A percentile compares a stretch with the other conserved stretches of the same genome.
Evolutionary conservation across 1,140 invertebrate genomes (phyloP).

Genomic region (Cherax destructor): DNA sequence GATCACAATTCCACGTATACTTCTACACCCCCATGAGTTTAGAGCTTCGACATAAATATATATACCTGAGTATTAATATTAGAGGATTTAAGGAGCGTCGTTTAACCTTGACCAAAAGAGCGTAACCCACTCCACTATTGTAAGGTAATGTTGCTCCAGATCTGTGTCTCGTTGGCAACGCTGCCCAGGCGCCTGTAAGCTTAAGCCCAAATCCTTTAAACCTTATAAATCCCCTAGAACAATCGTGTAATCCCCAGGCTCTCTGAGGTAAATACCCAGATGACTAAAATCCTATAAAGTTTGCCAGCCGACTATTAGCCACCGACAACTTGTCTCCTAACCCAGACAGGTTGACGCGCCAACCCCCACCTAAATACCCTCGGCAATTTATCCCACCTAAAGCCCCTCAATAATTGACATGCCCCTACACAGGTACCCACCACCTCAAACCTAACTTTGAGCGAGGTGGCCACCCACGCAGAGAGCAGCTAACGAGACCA

Average conservation of each 20-base stretch:
- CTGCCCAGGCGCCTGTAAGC: slow-evolving; percentile 6
- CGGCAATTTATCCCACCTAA: not conserved
- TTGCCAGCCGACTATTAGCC: slow-evolving; percentile 10
- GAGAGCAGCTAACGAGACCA: not conserved
- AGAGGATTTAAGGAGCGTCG: no score
- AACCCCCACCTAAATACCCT: not conserved
- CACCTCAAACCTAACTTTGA: not conserved
- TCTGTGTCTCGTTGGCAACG: slow-evolving; percentile 1
- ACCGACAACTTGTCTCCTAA: not conserved
- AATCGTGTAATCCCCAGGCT: slow-evolving; percentile 6
- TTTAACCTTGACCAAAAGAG: no score
- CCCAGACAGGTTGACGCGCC: not conserved
- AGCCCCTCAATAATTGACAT: not conserved
- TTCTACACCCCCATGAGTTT: no score
- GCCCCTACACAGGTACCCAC: not conserved
- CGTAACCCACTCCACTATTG: not conserved
- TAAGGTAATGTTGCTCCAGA: not conserved
- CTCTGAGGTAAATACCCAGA: slow-evolving; percentile 17
- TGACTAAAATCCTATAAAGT: slow-evolving; percentile 20
- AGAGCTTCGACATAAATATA: no score
- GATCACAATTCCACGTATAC: no score
- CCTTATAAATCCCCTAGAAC: not conserved
- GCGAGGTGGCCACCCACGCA: not conserved
- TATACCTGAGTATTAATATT: no score
- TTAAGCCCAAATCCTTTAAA: slow-evolving; percentile 8